A percentile compares a stretch with the other conserved stretches of the same genome.
Evolutionary conservation across 1,140 invertebrate genomes (phyloP).

Genomic region (Galleria mellonella): DNA sequence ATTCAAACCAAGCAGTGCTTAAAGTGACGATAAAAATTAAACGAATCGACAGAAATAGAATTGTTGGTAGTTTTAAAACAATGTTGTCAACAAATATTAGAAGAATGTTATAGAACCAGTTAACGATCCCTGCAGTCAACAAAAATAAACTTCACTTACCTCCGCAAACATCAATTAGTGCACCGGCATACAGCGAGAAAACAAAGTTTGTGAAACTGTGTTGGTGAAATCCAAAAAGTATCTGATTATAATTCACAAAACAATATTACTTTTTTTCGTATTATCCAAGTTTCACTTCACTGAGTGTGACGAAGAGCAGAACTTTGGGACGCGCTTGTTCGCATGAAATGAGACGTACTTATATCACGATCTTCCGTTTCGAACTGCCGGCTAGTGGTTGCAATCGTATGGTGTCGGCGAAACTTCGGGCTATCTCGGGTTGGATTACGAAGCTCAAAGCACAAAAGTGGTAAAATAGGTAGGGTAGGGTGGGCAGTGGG

Average conservation of each 20-base stretch:
- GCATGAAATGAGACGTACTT: slow-evolving; percentile 28
- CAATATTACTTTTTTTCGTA: background rate
- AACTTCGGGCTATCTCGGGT: slow-evolving; percentile 1
- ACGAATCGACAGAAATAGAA: no score
- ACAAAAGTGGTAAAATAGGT: background rate
- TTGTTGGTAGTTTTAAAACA: no score
- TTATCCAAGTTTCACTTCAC: slow-evolving; percentile 40
- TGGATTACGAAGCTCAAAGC: background rate
- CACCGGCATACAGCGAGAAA: slow-evolving; percentile 29
- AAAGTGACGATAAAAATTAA: no score
- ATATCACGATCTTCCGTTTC: slow-evolving; percentile 30
- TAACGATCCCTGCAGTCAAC: slow-evolving; percentile 1
- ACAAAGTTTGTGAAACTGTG: slow-evolving; percentile 21
- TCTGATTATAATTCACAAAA: background rate
- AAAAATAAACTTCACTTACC: slow-evolving; percentile 52
- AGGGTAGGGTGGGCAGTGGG: no score
- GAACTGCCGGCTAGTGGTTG: slow-evolving; percentile 25
- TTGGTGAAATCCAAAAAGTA: slow-evolving; percentile 12
- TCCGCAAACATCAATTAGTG: slow-evolving; percentile 58
- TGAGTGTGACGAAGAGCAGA: slow-evolving; percentile 52
- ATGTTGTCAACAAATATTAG: no score
- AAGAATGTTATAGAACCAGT: no score
- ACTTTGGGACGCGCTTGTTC: slow-evolving; percentile 26
- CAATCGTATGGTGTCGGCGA: slow-evolving; percentile 4
- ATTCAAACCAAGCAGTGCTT: no score